These are phyloP conservation scores for Grallaria varia DNA, from an alignment of 2,113 vertebrate genomes.

Conservation along the genomic window DNA sequence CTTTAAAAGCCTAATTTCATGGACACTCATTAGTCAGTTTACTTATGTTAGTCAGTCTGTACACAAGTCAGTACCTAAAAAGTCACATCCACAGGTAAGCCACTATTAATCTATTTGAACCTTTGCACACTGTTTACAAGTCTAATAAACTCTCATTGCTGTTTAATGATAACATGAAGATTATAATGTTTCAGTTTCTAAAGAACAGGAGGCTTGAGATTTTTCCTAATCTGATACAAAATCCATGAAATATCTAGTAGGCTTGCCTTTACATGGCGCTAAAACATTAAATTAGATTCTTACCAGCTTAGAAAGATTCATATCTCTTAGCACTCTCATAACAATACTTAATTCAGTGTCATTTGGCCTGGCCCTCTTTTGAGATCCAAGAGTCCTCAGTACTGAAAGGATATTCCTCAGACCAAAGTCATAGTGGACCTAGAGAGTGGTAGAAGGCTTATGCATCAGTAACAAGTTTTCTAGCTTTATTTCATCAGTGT, in stretches of 20 bases:
- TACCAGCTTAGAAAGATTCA: conserved; percentile 83
- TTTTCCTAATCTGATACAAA: background rate
- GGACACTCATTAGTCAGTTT: background rate
- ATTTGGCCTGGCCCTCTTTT: conserved; percentile 77
- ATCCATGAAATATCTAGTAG: background rate
- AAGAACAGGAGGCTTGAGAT: background rate
- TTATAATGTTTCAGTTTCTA: background rate
- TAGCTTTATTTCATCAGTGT: background rate
- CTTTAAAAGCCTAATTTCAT: background rate
- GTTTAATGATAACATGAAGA: background rate
- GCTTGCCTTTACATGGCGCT: background rate
- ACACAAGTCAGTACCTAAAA: background rate
- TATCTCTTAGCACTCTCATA: conserved; percentile 80
- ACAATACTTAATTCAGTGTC: conserved; percentile 77
- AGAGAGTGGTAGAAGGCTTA: background rate
- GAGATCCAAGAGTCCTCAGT: conserved; percentile 76
- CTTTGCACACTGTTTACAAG: background rate
- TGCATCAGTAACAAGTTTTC: background rate
- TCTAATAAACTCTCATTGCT: background rate
- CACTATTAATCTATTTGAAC: background rate
- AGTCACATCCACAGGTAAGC: background rate
- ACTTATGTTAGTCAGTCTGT: background rate
- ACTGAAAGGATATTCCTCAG: conserved; percentile 82
- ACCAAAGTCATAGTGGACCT: conserved; percentile 84
- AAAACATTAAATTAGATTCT: conserved; percentile 1